A percentile compares a stretch with the other conserved stretches of the same genome.
Conservation (phyloP, 2,888 invertebrate species). For the Tryphoninae sp. region DNA sequence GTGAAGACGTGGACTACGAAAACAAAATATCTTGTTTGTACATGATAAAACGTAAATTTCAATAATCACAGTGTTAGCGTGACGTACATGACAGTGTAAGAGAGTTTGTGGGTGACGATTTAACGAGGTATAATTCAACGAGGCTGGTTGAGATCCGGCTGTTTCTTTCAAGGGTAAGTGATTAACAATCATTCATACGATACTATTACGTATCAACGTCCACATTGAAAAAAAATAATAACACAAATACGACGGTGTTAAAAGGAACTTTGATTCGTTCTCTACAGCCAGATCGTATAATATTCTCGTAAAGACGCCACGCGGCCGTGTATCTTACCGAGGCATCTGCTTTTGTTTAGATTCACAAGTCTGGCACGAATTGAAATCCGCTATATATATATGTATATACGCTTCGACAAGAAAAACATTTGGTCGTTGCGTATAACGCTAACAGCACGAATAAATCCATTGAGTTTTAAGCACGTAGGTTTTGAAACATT, state of each 20-base stretch:
- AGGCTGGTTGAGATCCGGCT: conserved; percentile 34
- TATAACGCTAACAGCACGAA: not conserved
- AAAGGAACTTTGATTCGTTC: not conserved
- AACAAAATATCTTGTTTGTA: conserved; percentile 35
- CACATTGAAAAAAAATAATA: not conserved
- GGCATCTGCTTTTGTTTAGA: not conserved
- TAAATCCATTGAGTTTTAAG: not conserved
- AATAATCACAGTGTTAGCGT: conserved; percentile 38
- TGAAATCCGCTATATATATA: not conserved
- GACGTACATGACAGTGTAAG: conserved; percentile 50
- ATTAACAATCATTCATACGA: conserved; percentile 1
- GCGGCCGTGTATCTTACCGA: not conserved
- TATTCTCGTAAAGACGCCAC: not conserved
- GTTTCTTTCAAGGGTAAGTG: conserved; percentile 48
- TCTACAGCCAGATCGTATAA: not conserved
- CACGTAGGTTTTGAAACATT: too few species aligned
- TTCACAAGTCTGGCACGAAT: not conserved
- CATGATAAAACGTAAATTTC: conserved; percentile 16
- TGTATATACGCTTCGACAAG: not conserved
- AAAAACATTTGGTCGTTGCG: too few species aligned
- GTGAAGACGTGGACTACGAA: not conserved
- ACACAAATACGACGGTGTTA: not conserved
- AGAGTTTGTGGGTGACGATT: conserved; percentile 55
- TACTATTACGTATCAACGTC: not conserved
- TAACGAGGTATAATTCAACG: conserved; percentile 29